Conservation (phyloP, 2,113 vertebrate genomes). For the Larimichthys crocea region DNA sequence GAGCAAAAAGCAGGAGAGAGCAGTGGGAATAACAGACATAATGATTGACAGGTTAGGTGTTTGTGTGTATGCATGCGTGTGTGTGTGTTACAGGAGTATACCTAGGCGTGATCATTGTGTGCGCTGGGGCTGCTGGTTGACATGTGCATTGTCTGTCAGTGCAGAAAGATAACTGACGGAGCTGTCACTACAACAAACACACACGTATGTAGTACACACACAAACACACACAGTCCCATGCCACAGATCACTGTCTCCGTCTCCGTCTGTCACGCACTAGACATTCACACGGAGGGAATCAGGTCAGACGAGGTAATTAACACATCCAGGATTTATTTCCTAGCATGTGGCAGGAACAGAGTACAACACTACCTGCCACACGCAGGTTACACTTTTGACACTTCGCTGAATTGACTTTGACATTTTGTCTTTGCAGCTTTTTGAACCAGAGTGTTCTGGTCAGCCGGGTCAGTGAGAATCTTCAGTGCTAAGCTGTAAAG, state of each 20-base stretch:
- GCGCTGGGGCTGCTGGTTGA: constrained; percentile 51
- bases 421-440: neutral
- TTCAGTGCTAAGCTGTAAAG: neutral
- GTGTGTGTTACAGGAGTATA: constrained; percentile 13
- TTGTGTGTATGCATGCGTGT: constrained; percentile 4
- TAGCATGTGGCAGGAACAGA: constrained; percentile 19
- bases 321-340: constrained; percentile 60
- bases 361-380: constrained; percentile 21
- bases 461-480: neutral
- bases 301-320: constrained; percentile 73
- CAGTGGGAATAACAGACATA: constrained; percentile 60
- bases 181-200: constrained; percentile 46
- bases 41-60: constrained; percentile 67
- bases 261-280: constrained; percentile 44
- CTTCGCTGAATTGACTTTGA: neutral
- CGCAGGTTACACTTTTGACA: constrained; percentile 13
- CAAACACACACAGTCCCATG: constrained; percentile 36
- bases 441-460: neutral
- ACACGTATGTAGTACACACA: constrained; percentile 8
- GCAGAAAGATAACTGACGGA: constrained; percentile 62
- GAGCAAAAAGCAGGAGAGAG: constrained; percentile 37
- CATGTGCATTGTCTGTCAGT: constrained; percentile 61
- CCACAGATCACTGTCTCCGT: constrained; percentile 52
- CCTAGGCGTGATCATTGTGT: constrained; percentile 48
- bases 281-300: constrained; percentile 49